Conservation (phyloP, 2,797 vertebrate species). For the Rhinella marina region DNA sequence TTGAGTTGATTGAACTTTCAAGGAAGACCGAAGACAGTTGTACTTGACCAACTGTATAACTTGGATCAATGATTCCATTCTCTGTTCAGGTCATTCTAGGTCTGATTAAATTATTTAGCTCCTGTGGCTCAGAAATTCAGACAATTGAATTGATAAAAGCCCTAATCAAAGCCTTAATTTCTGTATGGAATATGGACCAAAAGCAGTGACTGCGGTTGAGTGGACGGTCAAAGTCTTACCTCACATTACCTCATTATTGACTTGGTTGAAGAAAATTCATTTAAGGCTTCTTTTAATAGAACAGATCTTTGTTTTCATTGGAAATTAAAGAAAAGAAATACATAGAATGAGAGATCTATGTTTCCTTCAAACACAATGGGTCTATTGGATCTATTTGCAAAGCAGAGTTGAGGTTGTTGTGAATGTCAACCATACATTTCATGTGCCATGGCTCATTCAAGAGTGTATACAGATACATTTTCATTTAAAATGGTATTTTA, state of each 20-base stretch:
- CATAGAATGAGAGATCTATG: background rate
- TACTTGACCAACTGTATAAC: background rate
- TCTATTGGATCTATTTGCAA: too few relatives aligned
- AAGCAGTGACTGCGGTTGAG: background rate
- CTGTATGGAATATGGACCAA: background rate
- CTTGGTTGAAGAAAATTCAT: background rate
- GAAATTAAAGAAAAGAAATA: background rate
- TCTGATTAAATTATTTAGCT: conserved; percentile 14
- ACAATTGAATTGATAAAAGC: background rate
- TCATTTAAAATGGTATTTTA: too few relatives aligned
- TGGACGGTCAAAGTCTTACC: background rate
- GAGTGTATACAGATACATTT: too few relatives aligned
- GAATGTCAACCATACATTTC: background rate
- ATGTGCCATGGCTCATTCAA: background rate
- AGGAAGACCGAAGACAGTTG: background rate
- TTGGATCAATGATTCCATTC: conserved; percentile 11
- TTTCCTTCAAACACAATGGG: background rate
- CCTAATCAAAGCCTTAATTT: background rate
- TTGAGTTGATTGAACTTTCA: background rate
- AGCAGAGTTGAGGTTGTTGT: background rate
- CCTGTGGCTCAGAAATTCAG: background rate
- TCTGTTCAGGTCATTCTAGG: background rate
- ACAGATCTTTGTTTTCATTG: background rate
- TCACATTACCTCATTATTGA: background rate
- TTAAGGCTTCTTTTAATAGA: background rate